Base-by-base conservation (phyloP, 2,888 invertebrate species). In the Cheilosia grossa region DNA sequence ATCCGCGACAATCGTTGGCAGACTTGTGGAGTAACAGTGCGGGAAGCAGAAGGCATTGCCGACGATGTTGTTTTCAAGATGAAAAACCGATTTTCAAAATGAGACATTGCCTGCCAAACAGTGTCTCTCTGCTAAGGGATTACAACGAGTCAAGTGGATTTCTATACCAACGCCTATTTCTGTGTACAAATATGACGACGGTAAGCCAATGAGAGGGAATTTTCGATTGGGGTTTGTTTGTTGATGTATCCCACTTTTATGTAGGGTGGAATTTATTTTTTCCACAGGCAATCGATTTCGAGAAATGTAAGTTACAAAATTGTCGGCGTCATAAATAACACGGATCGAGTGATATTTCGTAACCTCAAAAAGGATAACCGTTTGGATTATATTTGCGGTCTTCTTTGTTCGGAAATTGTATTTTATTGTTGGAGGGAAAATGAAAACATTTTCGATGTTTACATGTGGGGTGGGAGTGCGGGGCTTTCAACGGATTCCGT, bases 231-330 rank as follows among this genome's bases (percentile, higher is more conserved):
- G 47, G 40, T 53, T 82, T 9, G 54, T 53, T 47, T 59, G 53
- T 61, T 58, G 73, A 67, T 49, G 53, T 66, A 27, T 47, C 30
- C 47, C 24, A 53, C 9, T 30, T 9, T 30, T 30, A 2, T 30
- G 54, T 53, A 17, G 40, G 49, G 59, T 15, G 49, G 30, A 37
- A 21, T 17, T 24, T 40, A 44, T 44, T 49, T 42, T 63, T 58
- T 70, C 59, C 70, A 54, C 69, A 37, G 73, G 40, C 73, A 69
- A 79, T 80, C 74, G 74, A 83, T 83, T 74, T 19, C 33, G 19
- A 2, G 33, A 30, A 72, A 58, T 61, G 53, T 59, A 61, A 40
- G 66, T 51, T 13, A 56, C 2, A 24, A 77, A 66, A 15, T 33
- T 44, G 49, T 72, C 66, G n/a, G 51, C 33, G 10, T 54, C 61